A percentile compares a stretch with the other conserved stretches of the same genome.
These are phyloP conservation scores for Homalodisca vitripennis DNA, from an alignment of 1,140 invertebrate genomes.

Conservation along the genomic window DNA sequence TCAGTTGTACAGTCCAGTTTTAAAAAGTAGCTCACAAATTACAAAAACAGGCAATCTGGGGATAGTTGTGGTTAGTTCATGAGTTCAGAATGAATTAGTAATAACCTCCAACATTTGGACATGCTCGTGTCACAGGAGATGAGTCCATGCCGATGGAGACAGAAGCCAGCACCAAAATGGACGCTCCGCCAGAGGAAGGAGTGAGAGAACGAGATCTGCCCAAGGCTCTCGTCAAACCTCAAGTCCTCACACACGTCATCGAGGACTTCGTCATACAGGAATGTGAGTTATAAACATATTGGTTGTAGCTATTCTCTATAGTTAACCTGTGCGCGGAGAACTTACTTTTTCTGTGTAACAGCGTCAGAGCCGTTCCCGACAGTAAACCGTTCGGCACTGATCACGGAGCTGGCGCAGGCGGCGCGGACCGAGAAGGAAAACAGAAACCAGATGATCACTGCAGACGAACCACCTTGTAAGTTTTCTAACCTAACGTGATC, in stretches of 20 bases:
- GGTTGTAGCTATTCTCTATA: no score
- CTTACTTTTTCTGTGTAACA: slow-evolving; percentile 39
- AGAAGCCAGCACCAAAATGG: not conserved
- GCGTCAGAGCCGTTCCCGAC: slow-evolving; percentile 71
- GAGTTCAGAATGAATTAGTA: no score
- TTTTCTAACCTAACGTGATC: no score
- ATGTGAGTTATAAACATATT: slow-evolving; percentile 48
- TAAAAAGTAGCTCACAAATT: no score
- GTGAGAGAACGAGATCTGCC: slow-evolving; percentile 57
- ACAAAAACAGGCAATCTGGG: no score
- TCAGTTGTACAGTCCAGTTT: no score
- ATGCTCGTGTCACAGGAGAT: not conserved
- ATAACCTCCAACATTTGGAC: no score
- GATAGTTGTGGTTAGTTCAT: no score
- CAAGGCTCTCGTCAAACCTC: slow-evolving; percentile 95
- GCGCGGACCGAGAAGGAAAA: slow-evolving; percentile 50
- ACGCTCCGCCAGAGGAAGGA: slow-evolving; percentile 52
- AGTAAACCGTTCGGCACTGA: slow-evolving; percentile 63
- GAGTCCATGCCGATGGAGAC: not conserved
- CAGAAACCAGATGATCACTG: slow-evolving; percentile 47
- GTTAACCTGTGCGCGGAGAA: no score
- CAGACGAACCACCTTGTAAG: slow-evolving; percentile 74
- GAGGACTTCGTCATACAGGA: slow-evolving; percentile 98
- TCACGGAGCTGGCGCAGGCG: slow-evolving; percentile 50
- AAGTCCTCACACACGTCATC: slow-evolving; percentile 94